Evolutionary conservation across 2,113 vertebrate species (phyloP).

Genomic region (Solenodon paradoxus): DNA sequence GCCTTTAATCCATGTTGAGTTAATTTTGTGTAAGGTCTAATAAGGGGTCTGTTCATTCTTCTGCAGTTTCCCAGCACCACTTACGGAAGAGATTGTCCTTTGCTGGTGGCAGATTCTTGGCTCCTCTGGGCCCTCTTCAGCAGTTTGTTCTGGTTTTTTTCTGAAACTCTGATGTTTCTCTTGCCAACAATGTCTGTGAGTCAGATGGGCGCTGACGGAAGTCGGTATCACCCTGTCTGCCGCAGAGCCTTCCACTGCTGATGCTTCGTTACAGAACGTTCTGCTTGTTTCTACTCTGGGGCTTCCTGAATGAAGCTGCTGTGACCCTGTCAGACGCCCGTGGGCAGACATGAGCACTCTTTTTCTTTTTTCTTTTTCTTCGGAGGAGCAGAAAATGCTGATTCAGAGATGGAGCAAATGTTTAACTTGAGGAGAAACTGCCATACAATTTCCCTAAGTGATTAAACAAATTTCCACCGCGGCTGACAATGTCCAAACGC

Average conservation of each 20-base stretch:
- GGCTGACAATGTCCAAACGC: neutral
- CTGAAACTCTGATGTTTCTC: neutral
- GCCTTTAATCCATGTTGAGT: no score
- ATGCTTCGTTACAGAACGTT: neutral
- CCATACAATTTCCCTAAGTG: neutral
- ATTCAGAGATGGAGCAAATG: conserved; percentile 21
- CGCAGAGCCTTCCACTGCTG: neutral
- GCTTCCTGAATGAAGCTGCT: neutral
- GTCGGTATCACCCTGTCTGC: no score
- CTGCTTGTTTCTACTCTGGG: neutral
- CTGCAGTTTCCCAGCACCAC: no score
- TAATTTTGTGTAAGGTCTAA: no score
- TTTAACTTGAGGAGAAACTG: neutral
- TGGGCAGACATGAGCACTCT: neutral
- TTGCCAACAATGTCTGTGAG: neutral
- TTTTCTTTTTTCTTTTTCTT: neutral
- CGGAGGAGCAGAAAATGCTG: conserved; percentile 8
- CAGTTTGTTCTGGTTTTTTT: no score
- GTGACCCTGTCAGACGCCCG: neutral
- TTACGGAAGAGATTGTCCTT: no score
- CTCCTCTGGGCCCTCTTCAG: no score
- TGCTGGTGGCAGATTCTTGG: no score
- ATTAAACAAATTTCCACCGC: neutral
- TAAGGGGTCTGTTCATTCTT: no score
- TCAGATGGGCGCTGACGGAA: no score